A percentile compares a stretch with the other conserved stretches of the same genome.
phyloP scores from a whole-genome alignment of 2,113 vertebrate species.

The Protobothrops mucrosquamatus region DNA sequence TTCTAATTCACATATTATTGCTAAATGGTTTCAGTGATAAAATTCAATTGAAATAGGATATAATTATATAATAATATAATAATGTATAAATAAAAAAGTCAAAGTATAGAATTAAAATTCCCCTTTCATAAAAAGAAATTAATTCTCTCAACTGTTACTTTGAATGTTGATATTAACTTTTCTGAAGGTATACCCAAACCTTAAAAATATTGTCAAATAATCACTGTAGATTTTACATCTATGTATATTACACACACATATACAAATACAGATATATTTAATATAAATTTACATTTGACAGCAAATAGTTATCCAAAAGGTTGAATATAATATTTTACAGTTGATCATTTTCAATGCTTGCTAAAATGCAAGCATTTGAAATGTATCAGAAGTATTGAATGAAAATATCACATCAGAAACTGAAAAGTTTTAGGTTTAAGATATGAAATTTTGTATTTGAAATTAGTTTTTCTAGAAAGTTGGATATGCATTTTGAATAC shows the following conservation, averaged over 20 bases:
- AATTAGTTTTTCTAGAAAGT: neutral
- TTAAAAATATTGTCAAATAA: neutral
- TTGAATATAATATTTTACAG: neutral
- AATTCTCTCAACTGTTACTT: neutral
- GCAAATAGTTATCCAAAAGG: neutral
- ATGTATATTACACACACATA: neutral
- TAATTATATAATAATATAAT: neutral
- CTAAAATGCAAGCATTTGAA: neutral
- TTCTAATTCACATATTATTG: neutral
- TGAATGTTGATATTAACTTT: neutral
- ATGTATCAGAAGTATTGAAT: neutral
- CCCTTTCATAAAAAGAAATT: neutral
- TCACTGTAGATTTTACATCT: neutral
- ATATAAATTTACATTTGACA: neutral
- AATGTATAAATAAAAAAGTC: neutral
- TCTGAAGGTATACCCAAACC: neutral
- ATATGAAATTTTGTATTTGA: neutral
- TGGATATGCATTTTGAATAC: neutral
- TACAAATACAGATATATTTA: neutral
- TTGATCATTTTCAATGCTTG: neutral
- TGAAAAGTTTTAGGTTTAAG: neutral
- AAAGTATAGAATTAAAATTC: neutral
- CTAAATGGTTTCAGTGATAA: neutral
- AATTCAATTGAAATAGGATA: neutral
- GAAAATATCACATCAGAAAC: neutral